Evolutionary conservation across 2,888 invertebrate species (phyloP), one percentile per base, ranked within the genome.

Genomic region (Sinelater perroti): DNA sequence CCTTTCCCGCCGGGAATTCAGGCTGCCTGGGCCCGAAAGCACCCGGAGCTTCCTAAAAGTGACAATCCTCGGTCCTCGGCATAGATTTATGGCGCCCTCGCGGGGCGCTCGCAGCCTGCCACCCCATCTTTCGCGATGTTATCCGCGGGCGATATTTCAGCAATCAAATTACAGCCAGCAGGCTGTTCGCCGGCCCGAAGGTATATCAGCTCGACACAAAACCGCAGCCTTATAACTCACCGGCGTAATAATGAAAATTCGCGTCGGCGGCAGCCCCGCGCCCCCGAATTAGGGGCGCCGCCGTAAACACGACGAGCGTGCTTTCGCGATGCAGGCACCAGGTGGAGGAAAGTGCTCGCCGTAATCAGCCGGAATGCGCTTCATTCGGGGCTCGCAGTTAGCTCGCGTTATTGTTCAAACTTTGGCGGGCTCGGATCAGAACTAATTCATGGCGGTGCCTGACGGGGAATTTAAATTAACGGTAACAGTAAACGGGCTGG

Each of bases 401-500:
- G 8, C 40, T 14, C 14, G 24, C 26, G 24, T 40, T 40, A 40
- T 40, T 40, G 40, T 40, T 40, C 26, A 40, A 40, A 40, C 40
- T 40, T 40, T 40, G 24, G 8, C 24, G 24, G 40, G 24, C 26
- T 2, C n/a, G 26, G 40, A 40, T 24, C 40, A 24, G 40, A 24
- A 40, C 26, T 40, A 40, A 40, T 40, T 40, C 26, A 24, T 14
- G 40, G 7, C 13, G 40, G 24, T 24, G 21, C 26, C 24, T 24
- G 5, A 1, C 5, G 24, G 40, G 35, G 24, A 24, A 24, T 26
- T 24, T 7, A 24, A 24, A 14, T 21, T 21, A 24, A 28, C 7
- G 24, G 8, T 8, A 24, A 11, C 20, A 11, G 24, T 18, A 35
- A 28, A 28, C 28, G 28, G 10, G 28, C 28, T 28, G 8, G 28